Base-by-base conservation (phyloP, 2,888 invertebrate genomes). In the Pammene aurita region DNA sequence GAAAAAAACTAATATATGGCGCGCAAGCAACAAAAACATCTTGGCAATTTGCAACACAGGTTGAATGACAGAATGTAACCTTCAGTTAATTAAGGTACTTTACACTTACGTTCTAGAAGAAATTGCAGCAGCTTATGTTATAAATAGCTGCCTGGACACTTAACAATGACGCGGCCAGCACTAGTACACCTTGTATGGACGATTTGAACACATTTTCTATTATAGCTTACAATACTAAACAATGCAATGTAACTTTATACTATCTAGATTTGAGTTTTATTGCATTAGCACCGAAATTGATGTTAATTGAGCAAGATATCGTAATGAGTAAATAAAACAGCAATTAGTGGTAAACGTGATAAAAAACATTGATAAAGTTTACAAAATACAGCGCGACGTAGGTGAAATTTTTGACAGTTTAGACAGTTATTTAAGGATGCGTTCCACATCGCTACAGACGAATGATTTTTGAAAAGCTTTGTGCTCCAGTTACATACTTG, bases 331-430 rank as follows among this genome's bases (percentile, higher is more conserved):
- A 63, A 67, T 63, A 48, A 41, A 63, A 57, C 10, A 18, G 42
- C 46, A 50, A 63, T 63, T 50, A 42, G 34, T 67, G 34, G 38
- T 46, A 62, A 63, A 62, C 16, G 9, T 42, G 62, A 67, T 63
- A 63, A 62, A 67, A 44, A 67, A 68, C 52, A 64, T 35, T 44
- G 63, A 68, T 64, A 68, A 68, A 68, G 64, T 68, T 68, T 68
- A 63, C 68, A 68, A 68, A 68, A 68, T 68, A 68, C 64, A 64
- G 58, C 64, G 48, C 57, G 46, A 64, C 68, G 46, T 57, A 64
- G 46, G 55, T 14, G 55, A 58, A 54, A 34, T 41, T 34, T 62
- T 64, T 68, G 68, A 68, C 68, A 68, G 57, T 34, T 62, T 64
- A 64, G 68, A 68, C 68, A 68, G 57, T 63, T 68, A 68, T 38